Evolutionary conservation across 2,888 invertebrate species (phyloP).

Genomic region (Axea sp.): DNA sequence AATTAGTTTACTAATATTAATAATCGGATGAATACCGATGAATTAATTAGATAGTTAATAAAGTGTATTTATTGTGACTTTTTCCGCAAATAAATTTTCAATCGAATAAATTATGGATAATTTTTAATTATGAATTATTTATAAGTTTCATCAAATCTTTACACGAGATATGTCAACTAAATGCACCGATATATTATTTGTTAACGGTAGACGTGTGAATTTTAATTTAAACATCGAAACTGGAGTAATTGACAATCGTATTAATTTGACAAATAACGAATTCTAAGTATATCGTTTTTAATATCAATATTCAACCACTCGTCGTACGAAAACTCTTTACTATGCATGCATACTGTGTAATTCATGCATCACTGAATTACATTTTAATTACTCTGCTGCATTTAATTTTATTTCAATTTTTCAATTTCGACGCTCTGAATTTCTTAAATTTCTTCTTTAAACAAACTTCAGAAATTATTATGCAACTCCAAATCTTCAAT

Average conservation of each 20-base stretch:
- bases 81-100: too few relatives aligned
- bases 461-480: constrained; percentile 33
- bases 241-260: constrained; percentile 13
- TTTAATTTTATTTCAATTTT: too few relatives aligned
- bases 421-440: constrained; percentile 4
- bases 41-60: too few relatives aligned
- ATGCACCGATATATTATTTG: constrained; percentile 9
- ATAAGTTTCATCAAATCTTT: too few relatives aligned
- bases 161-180: constrained; percentile 20
- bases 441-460: constrained; percentile 35
- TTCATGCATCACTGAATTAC: constrained; percentile 28
- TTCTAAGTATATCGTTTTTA: constrained; percentile 35
- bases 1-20: too few relatives aligned
- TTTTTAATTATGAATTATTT: too few relatives aligned
- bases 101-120: too few relatives aligned
- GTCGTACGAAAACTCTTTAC: not conserved
- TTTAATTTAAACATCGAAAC: constrained; percentile 17
- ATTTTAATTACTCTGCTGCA: constrained; percentile 29
- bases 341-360: constrained; percentile 26
- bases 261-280: constrained; percentile 28
- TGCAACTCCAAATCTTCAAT: constrained; percentile 22
- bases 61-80: too few relatives aligned
- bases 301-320: constrained; percentile 34
- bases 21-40: too few relatives aligned
- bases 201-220: constrained; percentile 3